Percentiles rank a stretch among this genome's conserved stretches.
phyloP scores from a whole-genome alignment of 2,888 invertebrate genomes.

The Xylocampa areola region DNA sequence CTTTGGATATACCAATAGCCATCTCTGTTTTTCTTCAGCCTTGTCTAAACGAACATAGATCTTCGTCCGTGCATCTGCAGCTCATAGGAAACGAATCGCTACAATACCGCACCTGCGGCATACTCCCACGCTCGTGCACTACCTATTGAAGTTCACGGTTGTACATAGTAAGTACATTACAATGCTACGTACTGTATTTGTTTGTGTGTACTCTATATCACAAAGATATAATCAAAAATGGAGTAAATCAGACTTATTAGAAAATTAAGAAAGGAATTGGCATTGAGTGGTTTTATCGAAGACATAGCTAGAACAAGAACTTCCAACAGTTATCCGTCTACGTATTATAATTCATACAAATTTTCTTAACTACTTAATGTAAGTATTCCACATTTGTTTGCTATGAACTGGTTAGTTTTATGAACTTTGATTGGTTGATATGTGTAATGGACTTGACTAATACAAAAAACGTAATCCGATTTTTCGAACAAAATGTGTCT shows the following conservation, averaged over 20 bases:
- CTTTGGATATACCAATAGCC: conserved; percentile 2
- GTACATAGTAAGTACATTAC: conserved; percentile 29
- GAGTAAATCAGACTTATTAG: too few species aligned
- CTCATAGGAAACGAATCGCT: conserved; percentile 74
- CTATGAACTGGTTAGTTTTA: too few species aligned
- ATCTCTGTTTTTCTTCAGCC: conserved; percentile 1
- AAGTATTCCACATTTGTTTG: conserved; percentile 17
- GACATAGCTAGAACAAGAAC: not conserved
- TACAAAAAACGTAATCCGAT: conserved; percentile 37
- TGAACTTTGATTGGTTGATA: too few species aligned
- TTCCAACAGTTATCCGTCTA: conserved; percentile 5
- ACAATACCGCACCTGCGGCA: conserved; percentile 82
- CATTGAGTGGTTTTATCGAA: too few species aligned
- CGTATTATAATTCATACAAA: conserved; percentile 37
- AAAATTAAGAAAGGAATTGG: too few species aligned
- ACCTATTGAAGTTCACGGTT: conserved; percentile 42
- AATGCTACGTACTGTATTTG: conserved; percentile 13
- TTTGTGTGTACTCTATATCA: too few species aligned
- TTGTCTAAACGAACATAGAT: conserved; percentile 45
- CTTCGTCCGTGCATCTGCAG: conserved; percentile 80
- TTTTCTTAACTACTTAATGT: conserved; percentile 30
- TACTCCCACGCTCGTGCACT: conserved; percentile 82
- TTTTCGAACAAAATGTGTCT: conserved; percentile 14
- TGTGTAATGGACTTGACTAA: conserved; percentile 14
- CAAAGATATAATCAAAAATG: too few species aligned